A percentile compares a stretch with the other conserved stretches of the same genome.
Evolutionary conservation across 2,888 invertebrate species (phyloP).

Genomic region (Cosmia trapezina): DNA sequence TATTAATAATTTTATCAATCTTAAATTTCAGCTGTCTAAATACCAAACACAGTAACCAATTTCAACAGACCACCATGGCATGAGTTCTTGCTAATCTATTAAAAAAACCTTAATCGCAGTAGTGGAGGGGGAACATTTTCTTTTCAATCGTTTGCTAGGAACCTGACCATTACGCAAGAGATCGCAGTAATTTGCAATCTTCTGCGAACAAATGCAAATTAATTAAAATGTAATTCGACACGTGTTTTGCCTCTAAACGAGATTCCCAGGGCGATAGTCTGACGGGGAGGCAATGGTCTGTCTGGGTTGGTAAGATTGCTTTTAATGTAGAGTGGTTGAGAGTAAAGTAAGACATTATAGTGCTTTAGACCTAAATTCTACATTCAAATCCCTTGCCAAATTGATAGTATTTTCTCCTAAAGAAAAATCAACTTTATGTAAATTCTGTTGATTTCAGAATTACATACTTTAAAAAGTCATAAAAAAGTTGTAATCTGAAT

Average conservation of each 20-base stretch:
- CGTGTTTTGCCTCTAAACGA: conserved; percentile 59
- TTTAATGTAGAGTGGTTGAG: neutral
- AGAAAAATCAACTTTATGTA: neutral
- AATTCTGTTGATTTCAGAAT: neutral
- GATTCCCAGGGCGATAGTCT: conserved; percentile 38
- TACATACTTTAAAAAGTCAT: neutral
- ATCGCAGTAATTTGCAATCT: conserved; percentile 56
- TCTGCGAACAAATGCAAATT: conserved; percentile 59
- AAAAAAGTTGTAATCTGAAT: neutral
- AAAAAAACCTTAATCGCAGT: neutral
- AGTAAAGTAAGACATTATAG: neutral
- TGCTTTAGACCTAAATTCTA: no score
- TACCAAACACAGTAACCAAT: neutral
- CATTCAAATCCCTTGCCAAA: neutral
- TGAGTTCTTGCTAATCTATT: neutral
- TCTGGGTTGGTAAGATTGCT: neutral
- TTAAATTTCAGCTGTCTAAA: neutral
- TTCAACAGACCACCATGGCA: neutral
- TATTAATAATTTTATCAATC: neutral
- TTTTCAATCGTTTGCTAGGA: conserved; percentile 27
- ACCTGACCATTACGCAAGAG: conserved; percentile 52
- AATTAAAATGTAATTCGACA: conserved; percentile 63
- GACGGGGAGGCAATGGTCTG: neutral
- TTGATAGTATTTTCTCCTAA: neutral
- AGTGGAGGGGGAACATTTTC: neutral